Evolutionary conservation across 2,888 invertebrate genomes (phyloP), one percentile per base, ranked within the genome.

Genomic region (Sinotaia quadrata): DNA sequence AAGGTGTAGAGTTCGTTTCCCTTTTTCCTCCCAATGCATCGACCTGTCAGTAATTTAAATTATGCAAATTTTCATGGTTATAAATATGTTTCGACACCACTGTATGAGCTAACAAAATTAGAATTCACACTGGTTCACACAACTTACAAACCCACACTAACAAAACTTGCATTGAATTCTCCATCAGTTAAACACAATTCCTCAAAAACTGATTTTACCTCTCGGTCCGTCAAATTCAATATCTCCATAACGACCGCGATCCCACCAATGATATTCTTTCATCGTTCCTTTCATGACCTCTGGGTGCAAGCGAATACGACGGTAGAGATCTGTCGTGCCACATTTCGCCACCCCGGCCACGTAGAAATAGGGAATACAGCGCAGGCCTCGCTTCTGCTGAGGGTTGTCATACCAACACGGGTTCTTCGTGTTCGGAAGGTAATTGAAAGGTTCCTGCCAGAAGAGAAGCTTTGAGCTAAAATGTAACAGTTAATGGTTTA

Each of bases 271-370:
- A 12, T 59, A 54, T 33, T 71, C 71, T 27, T 71, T 71, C 33
- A 62, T 36, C 12, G 52, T 52, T n/a, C 61, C 61, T 36, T 59
- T 36, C 44, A 71, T 29, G 34, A 72, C 44, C 2, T 58, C 54
- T 1, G 61, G 58, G 57, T 69, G 68, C 34, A 67, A 33, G 4
- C 56, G 37, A 2, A 72, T 33, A 8, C 69, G 47, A 5, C 33
- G 31, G 51, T 44, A 57, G 2, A 68, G 34, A 49, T 62, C 69
- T 4, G 72, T 67, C n/a, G 72, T 61, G 4, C 57, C 61, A 37
- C 66, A 72, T 36, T 72, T 69, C 51, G 68, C 68, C 51, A 67
- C 67, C 12, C 72, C 68, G 4, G 69, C 61, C 44, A 67, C 52
- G 31, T 69, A 56, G 61, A 62, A 68, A 34, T 62, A 67, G 4